Evolutionary conservation across 2,797 vertebrate genomes (phyloP).

Genomic region (Chaenodraco wilsoni): DNA sequence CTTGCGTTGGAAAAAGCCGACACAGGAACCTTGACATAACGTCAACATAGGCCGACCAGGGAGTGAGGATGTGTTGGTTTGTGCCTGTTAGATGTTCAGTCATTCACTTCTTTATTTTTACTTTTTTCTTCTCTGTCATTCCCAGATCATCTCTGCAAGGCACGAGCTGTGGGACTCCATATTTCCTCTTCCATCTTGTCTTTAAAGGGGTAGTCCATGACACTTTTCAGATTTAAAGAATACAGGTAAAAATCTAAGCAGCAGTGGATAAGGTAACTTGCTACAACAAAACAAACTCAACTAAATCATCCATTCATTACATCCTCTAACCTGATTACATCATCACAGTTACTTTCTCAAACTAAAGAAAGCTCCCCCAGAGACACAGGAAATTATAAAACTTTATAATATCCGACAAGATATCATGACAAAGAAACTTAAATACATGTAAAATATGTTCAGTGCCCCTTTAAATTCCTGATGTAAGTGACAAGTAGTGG

Average conservation of each 20-base stretch:
- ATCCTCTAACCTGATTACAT: background rate
- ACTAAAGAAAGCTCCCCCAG: background rate
- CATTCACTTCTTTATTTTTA: slow-evolving; percentile 4
- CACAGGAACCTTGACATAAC: no score
- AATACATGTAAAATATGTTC: background rate
- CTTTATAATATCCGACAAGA: background rate
- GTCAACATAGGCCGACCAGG: no score
- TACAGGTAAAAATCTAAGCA: background rate
- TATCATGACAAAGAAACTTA: background rate
- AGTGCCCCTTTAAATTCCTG: slow-evolving; percentile 7
- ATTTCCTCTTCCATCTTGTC: background rate
- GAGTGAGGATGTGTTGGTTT: background rate
- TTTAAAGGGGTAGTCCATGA: background rate
- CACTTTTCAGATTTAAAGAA: background rate
- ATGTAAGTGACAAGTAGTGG: slow-evolving; percentile 39
- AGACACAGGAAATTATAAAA: background rate
- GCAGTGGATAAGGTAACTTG: background rate
- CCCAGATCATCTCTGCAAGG: slow-evolving; percentile 25
- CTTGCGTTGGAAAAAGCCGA: no score
- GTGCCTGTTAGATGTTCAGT: slow-evolving; percentile 8
- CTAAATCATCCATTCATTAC: background rate
- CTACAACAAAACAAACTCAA: no score
- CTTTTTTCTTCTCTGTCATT: slow-evolving; percentile 11
- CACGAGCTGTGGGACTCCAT: slow-evolving; percentile 4
- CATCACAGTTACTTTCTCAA: background rate